Conservation (phyloP, 2,113 vertebrate species). For the Meriones unguiculatus region DNA sequence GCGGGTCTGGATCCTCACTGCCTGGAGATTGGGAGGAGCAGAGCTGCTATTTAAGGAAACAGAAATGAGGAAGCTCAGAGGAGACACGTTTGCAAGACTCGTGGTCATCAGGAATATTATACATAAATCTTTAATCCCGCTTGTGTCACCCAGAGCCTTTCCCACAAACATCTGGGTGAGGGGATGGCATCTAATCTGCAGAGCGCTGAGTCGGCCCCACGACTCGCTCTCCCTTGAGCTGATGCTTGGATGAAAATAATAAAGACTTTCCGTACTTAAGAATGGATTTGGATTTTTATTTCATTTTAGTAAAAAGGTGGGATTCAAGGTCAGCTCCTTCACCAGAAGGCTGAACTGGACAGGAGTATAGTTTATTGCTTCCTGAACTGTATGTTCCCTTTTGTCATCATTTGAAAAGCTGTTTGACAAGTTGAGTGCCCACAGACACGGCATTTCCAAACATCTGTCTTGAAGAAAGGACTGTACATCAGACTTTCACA, state of each 20-base stretch:
- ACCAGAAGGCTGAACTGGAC: conserved; percentile 78
- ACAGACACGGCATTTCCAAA: conserved; percentile 81
- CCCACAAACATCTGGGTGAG: conserved; percentile 89
- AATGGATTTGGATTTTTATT: conserved; percentile 89
- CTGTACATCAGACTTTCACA: conserved; percentile 70
- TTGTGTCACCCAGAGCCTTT: conserved; percentile 83
- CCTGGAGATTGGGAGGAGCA: not conserved
- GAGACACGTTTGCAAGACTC: conserved; percentile 82
- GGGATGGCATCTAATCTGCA: conserved; percentile 86
- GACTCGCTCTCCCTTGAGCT: conserved; percentile 88
- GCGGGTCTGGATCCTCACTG: not conserved
- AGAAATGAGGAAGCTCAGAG: conserved; percentile 8
- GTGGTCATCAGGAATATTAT: conserved; percentile 87
- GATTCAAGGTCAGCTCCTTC: conserved; percentile 85
- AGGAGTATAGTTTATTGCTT: conserved; percentile 85
- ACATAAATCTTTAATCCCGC: conserved; percentile 89
- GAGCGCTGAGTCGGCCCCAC: conserved; percentile 87
- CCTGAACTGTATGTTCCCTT: conserved; percentile 87
- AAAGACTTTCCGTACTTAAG: conserved; percentile 90
- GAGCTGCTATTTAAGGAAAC: conserved; percentile 21
- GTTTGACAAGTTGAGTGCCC: conserved; percentile 81
- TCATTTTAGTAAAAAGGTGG: conserved; percentile 90
- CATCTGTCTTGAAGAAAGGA: conserved; percentile 80
- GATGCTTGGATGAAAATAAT: conserved; percentile 89
- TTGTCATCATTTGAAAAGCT: conserved; percentile 85